Evolutionary conservation across 2,113 vertebrate species (phyloP), one percentile per base, ranked within the genome.

Genomic region (Colistium nudipinnis): DNA sequence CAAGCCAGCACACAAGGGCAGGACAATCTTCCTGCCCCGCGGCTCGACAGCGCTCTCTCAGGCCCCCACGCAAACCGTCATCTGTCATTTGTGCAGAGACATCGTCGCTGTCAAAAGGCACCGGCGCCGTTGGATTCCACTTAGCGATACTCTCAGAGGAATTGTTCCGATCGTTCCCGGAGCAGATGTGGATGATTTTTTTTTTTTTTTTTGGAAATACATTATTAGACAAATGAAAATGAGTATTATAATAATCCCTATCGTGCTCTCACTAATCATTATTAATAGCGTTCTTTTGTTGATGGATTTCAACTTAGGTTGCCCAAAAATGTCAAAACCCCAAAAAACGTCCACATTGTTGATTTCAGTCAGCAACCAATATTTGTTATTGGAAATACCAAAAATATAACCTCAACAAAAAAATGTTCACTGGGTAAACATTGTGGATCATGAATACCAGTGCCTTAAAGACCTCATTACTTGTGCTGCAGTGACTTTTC

Each of bases 1-100:
- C 76, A 88, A 88, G 78, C 79, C 86, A 74, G 82, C 72, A 71
- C 77, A 87, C 72, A 63, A n/a, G 73, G 64, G 62, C 61, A 62
- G 72, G 66, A 64, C 81, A 80, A 80, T 82, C 68, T 69, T 71
- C 83, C 71, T 52, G 70, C 33, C n/a, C 67, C 30, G 57, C 36
- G 54, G 54, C 83, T 87, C 74, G 68, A 76, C 39, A 33, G 41
- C 69, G 49, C 55, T 70, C 47, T 55, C 8, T 12, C 72, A 53
- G 74, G n/a, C 66, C 80, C 71, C 12, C 30, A 52, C 3, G 7
- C 48, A 43, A 74, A 59, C 54, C 55, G 68, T n/a, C 20, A 75
- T 70, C 53, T 74, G 45, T 53, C 39, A 81, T 76, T 64, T 78
- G 35, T 12, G 1, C 25, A 55, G 62, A 7, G 33, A 66, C 54